Conservation (phyloP, 37 sponge, comb jelly and placozoan genomes). For the Diacarnus erythraeanus region DNA sequence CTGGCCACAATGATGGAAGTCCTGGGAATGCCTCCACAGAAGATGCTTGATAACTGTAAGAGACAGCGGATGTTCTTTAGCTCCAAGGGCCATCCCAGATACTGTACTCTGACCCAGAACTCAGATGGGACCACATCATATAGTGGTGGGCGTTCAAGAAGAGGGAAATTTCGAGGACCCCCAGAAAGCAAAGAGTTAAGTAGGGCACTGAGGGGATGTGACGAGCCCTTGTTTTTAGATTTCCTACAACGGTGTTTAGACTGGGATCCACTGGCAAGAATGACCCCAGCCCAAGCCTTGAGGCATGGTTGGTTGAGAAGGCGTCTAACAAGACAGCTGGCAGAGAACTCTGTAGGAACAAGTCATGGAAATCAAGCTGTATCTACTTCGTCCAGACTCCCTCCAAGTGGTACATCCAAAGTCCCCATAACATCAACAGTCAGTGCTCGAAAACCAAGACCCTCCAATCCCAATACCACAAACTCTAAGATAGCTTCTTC, state of each 20-base stretch:
- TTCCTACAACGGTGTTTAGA: conserved; percentile 85
- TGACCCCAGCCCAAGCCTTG: conserved; percentile 83
- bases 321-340: conserved; percentile 77
- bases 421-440: conserved; percentile 12
- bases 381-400: conserved; percentile 12
- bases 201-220: conserved; percentile 86
- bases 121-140: conserved; percentile 73
- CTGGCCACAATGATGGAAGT: conserved; percentile 93
- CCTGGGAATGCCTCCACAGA: conserved; percentile 80
- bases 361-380: conserved; percentile 79
- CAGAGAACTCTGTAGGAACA: conserved; percentile 73
- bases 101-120: conserved; percentile 49
- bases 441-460: conserved; percentile 18
- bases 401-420: conserved; percentile 39
- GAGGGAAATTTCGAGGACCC: conserved; percentile 84
- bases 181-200: conserved; percentile 85
- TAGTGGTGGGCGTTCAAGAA: conserved; percentile 78
- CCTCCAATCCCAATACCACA: conserved; percentile 34
- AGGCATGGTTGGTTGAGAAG: conserved; percentile 82
- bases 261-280: conserved; percentile 73
- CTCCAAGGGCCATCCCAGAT: conserved; percentile 80
- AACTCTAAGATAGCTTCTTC: conserved; percentile 14
- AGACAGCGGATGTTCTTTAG: conserved; percentile 72
- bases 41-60: conserved; percentile 79
- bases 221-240: conserved; percentile 91